A percentile compares a stretch with the other conserved stretches of the same genome.
Evolutionary conservation across 2,113 vertebrate genomes (phyloP).

Genomic region (Callipepla squamata): DNA sequence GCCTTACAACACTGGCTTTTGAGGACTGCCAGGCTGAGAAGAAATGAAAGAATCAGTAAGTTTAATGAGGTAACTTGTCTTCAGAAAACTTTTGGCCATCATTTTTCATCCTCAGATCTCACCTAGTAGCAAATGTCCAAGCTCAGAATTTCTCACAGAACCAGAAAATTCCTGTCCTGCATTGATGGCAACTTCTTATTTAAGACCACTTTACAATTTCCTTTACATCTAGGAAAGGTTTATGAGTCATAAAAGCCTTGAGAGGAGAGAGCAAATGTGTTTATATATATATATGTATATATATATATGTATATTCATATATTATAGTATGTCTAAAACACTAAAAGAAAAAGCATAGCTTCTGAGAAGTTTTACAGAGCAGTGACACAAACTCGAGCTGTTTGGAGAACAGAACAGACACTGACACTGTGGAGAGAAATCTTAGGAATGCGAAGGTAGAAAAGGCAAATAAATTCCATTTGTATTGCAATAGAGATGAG

Average conservation of each 20-base stretch:
- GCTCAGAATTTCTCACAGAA: not conserved
- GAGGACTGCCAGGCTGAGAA: not conserved
- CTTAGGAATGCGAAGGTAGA: not conserved
- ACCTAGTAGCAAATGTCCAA: not conserved
- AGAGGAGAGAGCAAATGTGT: not conserved
- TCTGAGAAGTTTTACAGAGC: not conserved
- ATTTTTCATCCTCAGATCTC: not conserved
- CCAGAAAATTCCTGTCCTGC: not conserved
- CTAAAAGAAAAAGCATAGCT: accelerated
- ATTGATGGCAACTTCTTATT: not conserved
- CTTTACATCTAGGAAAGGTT: not conserved
- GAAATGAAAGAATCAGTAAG: not conserved
- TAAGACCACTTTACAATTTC: not conserved
- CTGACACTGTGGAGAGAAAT: not conserved
- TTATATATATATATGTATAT: too few relatives aligned
- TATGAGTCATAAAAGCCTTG: not conserved
- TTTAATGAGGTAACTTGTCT: not conserved
- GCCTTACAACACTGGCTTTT: not conserved
- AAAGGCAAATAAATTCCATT: not conserved
- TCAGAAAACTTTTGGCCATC: not conserved
- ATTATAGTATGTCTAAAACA: not conserved
- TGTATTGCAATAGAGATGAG: not conserved
- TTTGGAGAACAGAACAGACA: not conserved
- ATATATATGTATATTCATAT: not conserved
- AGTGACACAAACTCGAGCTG: not conserved